Conservation (phyloP, 2,888 invertebrate genomes). For the Epinotia nisella region DNA sequence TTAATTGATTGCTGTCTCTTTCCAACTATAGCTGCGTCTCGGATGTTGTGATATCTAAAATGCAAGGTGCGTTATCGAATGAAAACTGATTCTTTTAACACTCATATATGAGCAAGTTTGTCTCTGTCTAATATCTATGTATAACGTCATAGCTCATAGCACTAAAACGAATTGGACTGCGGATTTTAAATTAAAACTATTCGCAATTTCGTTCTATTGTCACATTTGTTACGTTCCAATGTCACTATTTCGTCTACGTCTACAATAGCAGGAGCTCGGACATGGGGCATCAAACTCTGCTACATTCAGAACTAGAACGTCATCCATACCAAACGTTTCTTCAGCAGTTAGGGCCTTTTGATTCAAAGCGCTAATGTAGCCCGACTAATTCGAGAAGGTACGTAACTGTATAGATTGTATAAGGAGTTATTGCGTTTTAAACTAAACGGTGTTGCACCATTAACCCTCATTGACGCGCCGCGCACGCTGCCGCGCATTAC, state of each 20-base stretch:
- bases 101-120: no score
- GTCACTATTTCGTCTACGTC: constrained; percentile 2
- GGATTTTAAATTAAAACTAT: neutral
- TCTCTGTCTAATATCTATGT: no score
- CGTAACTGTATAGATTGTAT: neutral
- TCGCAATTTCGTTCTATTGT: neutral
- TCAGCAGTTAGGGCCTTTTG: neutral
- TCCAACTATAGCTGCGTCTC: no score
- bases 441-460: neutral
- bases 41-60: no score
- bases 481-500: constrained; percentile 28
- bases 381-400: neutral
- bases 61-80: no score
- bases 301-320: neutral
- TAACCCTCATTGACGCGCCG: neutral
- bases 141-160: no score
- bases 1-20: no score
- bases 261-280: neutral
- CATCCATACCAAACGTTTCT: neutral
- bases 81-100: no score
- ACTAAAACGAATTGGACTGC: neutral
- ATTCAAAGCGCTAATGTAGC: neutral
- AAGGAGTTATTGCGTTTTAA: neutral
- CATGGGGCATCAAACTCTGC: constrained; percentile 1
- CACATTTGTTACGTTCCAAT: neutral